Evolutionary conservation across 1,140 invertebrate genomes (phyloP), one percentile per base, ranked within the genome.

Genomic region (Drosophila trapezifrons): DNA sequence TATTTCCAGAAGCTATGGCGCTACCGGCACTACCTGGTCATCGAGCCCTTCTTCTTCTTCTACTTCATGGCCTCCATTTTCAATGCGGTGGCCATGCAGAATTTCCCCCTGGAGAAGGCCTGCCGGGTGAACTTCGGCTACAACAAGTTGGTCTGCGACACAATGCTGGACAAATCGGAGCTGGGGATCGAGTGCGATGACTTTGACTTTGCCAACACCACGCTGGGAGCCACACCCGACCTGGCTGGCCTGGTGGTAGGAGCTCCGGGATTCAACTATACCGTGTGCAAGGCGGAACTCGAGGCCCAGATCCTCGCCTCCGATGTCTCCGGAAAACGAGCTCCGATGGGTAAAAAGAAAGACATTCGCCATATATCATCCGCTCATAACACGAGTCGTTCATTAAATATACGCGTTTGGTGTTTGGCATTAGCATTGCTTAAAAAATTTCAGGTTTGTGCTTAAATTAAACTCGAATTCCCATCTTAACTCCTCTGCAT

Each of bases 81-180:
- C 75, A 90, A 92, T 32, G 83, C 82, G 27, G 76, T 93, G 52
- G 93, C 93, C 35, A 92, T 92, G 58, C 91, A 92, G 72, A 93
- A 94, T 87, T 91, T 94, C 40, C 93, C 93, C 17, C 80, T 94
- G 42, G 93, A 94, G 64, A 94, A 94, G 79, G 93, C 95, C 0
- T 96, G 95, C 76, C 92, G 94, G 38, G 94, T 95, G 0, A 95
- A 95, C 89, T 92, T 94, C 2, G 90, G 92, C 5, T 94, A 94
- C 55, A 92, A 93, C 52, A 92, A 92, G 27, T 91, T 93, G n/a
- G 92, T 94, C 54, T 96, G 95, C 71, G 93, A 94, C 67, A 92
- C 94, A 2, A 93, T 95, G 38, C 84, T 93, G 66, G 89, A 92
- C 60, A 92, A 92, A 63, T 63, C 76, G 1, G 83, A 76, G 10